Evolutionary conservation across 35 echinoderm and acorn worm species (phyloP), one percentile per base, ranked within the genome.

Genomic region (Ptychodera flava): DNA sequence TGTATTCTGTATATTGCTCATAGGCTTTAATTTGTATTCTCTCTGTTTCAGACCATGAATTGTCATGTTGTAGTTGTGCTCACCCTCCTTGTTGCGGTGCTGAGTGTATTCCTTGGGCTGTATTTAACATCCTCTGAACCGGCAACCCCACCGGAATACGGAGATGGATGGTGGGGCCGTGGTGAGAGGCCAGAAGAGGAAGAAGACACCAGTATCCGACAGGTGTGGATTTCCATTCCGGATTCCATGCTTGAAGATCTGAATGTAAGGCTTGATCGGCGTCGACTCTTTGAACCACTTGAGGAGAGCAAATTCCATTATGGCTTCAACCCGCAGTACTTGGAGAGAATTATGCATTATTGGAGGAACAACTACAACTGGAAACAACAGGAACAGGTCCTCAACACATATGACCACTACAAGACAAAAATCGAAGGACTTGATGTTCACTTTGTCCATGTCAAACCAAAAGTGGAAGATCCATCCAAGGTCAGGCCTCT

Each of bases 261-360:
- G 79, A 80, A 80, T 2, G 2, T 80, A 2, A 78, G 0, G 27
- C 28, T 37, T 38, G 87, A 22, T 22, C 45, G 45, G 22, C 22
- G 6, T 35, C 77, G 95, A 33, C 93, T 53, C 37, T 91, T 89
- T 34, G 95, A 97, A 27, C 52, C 91, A 1, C 35, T 97, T 0
- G 95, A 97, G 78, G 95, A 79, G 0, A 86, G 85, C 34, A 38
- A 87, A 1, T 97, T 90, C 78, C 37, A 88, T 37, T 97, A 91
- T 85, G 95, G 95, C 16, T 36, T 87, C 32, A 78, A 87, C 36
- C 77, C 95, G 0, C 89, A 97, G 10, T 86, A 91, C 78, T 93
- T 97, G 95, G 89, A 91, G 35, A 82, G 30, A 32, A 79, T 97
- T 14, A 78, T 38, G 16, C 85, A 91, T 77, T 93, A 97, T 35